Conservation (phyloP, 2,113 vertebrate species). For the Benitochromis conjunctus region DNA sequence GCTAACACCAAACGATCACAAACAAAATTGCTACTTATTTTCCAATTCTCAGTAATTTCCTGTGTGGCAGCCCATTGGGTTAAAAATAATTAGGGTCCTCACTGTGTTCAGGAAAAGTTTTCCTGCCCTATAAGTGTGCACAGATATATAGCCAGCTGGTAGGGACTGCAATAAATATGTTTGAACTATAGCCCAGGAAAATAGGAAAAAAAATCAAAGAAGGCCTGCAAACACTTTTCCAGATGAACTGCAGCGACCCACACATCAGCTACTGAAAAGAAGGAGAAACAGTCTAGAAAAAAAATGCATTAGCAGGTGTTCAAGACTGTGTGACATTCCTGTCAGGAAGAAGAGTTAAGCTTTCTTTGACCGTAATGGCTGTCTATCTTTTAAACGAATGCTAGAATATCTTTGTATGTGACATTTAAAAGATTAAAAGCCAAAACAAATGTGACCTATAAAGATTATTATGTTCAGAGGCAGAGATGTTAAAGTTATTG, state of each 20-base stretch:
- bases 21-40: constrained; percentile 4
- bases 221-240: not conserved
- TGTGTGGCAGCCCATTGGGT: not conserved
- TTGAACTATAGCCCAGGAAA: not conserved
- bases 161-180: not conserved
- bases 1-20: not conserved
- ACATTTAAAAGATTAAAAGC: constrained; percentile 28
- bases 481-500: not conserved
- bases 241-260: not conserved
- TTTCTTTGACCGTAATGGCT: not conserved
- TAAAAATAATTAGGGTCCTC: constrained; percentile 7
- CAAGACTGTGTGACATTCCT: not conserved
- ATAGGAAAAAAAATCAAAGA: not conserved
- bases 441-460: constrained; percentile 25
- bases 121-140: not conserved
- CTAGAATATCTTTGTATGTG: not conserved
- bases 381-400: not conserved
- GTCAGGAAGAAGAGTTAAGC: not conserved
- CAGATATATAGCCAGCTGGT: constrained; percentile 39
- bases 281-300: not conserved
- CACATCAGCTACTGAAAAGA: not conserved
- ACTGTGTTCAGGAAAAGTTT: not conserved
- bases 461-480: not conserved
- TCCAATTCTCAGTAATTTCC: not conserved
- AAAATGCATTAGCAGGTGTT: not conserved